Conservation (phyloP, 2,797 vertebrate genomes). For the Geotria australis region DNA sequence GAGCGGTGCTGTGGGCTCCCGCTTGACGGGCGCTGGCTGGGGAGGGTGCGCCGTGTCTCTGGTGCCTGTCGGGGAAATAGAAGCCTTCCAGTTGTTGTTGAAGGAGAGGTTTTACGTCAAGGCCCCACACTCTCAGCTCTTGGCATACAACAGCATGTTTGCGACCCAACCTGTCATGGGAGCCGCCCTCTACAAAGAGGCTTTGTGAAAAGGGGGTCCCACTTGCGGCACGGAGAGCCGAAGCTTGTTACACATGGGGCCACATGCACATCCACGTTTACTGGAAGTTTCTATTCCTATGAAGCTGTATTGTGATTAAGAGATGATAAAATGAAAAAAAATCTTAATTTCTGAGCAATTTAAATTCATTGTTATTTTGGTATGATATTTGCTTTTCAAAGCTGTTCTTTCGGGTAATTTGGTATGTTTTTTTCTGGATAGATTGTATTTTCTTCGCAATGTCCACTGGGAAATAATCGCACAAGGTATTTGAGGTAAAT, state of each 20-base stretch:
- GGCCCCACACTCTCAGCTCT: slow-evolving; percentile 12
- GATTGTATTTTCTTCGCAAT: no score
- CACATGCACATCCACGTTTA: slow-evolving; percentile 10
- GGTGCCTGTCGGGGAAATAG: slow-evolving; percentile 36
- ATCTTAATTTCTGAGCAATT: no score
- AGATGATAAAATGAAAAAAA: no score
- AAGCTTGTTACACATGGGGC: slow-evolving; percentile 9
- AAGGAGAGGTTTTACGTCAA: slow-evolving; percentile 30
- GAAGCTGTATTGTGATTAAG: no score
- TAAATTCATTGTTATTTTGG: no score
- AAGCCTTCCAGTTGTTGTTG: slow-evolving; percentile 36
- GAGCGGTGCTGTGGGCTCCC: slow-evolving; percentile 51
- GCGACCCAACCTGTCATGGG: slow-evolving; percentile 57
- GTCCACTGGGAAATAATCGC: no score
- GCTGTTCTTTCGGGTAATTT: no score
- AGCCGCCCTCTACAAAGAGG: slow-evolving; percentile 37
- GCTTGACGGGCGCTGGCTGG: slow-evolving; percentile 85
- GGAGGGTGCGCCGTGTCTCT: slow-evolving; percentile 81
- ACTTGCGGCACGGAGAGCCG: slow-evolving; percentile 9
- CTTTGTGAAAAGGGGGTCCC: slow-evolving; percentile 9
- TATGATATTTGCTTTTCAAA: no score
- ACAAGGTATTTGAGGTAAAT: no score
- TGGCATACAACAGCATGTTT: slow-evolving; percentile 37
- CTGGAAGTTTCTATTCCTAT: no score
- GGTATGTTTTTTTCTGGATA: no score